Evolutionary conservation across 2,797 vertebrate species (phyloP).

Genomic region (Hypotaenidia okinawae): DNA sequence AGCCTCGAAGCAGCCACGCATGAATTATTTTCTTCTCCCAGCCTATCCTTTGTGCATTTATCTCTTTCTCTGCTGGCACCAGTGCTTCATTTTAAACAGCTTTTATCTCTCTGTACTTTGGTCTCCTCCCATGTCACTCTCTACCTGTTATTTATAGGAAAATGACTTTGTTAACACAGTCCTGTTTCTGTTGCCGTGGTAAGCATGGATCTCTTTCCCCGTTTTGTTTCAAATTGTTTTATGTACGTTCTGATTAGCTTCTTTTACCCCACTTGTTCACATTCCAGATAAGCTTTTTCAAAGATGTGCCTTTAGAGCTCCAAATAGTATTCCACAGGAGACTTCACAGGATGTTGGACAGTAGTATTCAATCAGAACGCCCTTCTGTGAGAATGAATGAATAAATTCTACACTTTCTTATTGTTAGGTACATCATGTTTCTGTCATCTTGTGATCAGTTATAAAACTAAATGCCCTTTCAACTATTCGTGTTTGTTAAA

Average conservation of each 20-base stretch:
- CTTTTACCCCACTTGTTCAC: background rate
- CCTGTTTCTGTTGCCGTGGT: background rate
- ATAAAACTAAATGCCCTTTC: background rate
- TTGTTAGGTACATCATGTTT: background rate
- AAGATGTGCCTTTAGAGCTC: background rate
- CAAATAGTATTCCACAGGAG: background rate
- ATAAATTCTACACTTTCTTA: background rate
- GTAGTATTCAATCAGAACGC: accelerated
- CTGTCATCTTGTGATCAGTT: background rate
- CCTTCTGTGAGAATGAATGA: background rate
- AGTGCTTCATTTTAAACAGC: background rate
- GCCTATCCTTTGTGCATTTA: background rate
- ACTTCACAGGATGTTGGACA: background rate
- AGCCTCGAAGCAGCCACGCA: background rate
- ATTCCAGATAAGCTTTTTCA: background rate
- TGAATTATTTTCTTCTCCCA: background rate
- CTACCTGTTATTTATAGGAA: background rate
- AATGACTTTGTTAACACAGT: background rate
- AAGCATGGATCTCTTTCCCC: background rate
- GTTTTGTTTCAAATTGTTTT: background rate
- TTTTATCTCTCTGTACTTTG: background rate
- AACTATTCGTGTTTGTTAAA: background rate
- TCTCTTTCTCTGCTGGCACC: background rate
- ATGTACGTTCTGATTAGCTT: background rate
- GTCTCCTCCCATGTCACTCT: background rate